A percentile compares a stretch with the other conserved stretches of the same genome.
Conservation (phyloP, 2,797 vertebrate species). For the Acrocephalus scirpaceus region DNA sequence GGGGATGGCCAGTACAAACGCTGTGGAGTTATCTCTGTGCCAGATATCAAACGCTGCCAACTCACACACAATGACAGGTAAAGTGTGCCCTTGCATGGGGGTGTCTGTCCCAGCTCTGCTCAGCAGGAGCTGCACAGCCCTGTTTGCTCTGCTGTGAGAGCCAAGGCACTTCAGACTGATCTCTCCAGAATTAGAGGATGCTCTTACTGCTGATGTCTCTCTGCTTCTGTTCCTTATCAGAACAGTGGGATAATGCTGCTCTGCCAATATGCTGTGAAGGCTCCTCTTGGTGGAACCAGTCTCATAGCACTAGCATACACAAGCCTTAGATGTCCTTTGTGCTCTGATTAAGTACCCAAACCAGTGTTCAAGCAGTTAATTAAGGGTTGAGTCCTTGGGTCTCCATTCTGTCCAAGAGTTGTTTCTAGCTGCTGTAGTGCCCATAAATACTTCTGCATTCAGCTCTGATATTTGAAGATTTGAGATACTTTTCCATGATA, state of each 20-base stretch:
- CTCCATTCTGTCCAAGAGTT: neutral
- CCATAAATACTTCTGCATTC: neutral
- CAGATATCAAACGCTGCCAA: constrained; percentile 90
- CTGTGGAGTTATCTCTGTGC: constrained; percentile 91
- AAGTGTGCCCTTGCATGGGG: neutral
- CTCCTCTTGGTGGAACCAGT: neutral
- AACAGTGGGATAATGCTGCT: neutral
- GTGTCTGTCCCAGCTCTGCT: neutral
- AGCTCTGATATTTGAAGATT: neutral
- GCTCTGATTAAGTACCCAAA: neutral
- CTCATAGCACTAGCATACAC: neutral
- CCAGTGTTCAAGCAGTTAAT: neutral
- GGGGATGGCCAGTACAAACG: constrained; percentile 98
- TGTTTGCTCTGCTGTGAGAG: neutral
- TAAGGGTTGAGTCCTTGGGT: neutral
- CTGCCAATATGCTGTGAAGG: neutral
- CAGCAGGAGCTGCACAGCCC: neutral
- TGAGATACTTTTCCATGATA: neutral
- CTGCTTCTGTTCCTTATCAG: neutral
- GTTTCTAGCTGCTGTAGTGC: neutral
- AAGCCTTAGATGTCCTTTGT: neutral
- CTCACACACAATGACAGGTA: constrained; percentile 90
- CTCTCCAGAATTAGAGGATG: neutral
- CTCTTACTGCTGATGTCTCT: neutral
- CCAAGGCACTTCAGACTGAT: neutral